phyloP scores from a whole-genome alignment of 2,888 invertebrate species.

The Drosophila macrothrix region DNA sequence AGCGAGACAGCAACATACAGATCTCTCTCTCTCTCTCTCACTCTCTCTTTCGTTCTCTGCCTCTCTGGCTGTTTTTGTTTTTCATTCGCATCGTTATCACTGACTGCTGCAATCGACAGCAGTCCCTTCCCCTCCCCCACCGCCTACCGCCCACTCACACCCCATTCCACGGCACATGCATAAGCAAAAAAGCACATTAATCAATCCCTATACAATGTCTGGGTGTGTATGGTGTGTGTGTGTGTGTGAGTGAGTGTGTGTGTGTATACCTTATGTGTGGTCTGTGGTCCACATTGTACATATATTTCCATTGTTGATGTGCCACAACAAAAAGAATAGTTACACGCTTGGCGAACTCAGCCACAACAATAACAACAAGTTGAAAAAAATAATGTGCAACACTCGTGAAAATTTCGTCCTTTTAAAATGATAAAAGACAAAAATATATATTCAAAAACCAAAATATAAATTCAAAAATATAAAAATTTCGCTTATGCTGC shows the following conservation, averaged over 20 bases:
- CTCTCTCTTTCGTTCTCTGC: neutral
- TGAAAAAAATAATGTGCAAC: slow-evolving; percentile 64
- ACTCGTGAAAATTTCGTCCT: slow-evolving; percentile 79
- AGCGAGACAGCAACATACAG: slow-evolving; percentile 28
- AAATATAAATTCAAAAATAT: slow-evolving; percentile 20
- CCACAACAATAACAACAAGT: slow-evolving; percentile 21
- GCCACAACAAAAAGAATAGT: slow-evolving; percentile 53
- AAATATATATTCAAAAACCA: slow-evolving; percentile 10
- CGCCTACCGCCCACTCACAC: neutral
- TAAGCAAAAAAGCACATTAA: slow-evolving; percentile 71
- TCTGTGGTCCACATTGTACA: slow-evolving; percentile 38
- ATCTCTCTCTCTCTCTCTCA: slow-evolving; percentile 1
- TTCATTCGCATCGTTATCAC: slow-evolving; percentile 73
- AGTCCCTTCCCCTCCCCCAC: neutral
- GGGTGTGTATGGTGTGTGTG: neutral
- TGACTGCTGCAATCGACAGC: slow-evolving; percentile 77
- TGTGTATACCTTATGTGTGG: slow-evolving; percentile 22
- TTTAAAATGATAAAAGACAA: slow-evolving; percentile 32
- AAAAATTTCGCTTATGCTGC: slow-evolving; percentile 73
- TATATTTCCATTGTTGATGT: slow-evolving; percentile 51
- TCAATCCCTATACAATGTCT: slow-evolving; percentile 69
- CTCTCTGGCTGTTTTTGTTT: slow-evolving; percentile 34
- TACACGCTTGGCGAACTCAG: slow-evolving; percentile 67
- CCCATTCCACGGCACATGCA: slow-evolving; percentile 21
- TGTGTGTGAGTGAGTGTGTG: slow-evolving; percentile 2